Evolutionary conservation across 2,888 invertebrate genomes (phyloP).

Genomic region (Calliphora vomitoria): DNA sequence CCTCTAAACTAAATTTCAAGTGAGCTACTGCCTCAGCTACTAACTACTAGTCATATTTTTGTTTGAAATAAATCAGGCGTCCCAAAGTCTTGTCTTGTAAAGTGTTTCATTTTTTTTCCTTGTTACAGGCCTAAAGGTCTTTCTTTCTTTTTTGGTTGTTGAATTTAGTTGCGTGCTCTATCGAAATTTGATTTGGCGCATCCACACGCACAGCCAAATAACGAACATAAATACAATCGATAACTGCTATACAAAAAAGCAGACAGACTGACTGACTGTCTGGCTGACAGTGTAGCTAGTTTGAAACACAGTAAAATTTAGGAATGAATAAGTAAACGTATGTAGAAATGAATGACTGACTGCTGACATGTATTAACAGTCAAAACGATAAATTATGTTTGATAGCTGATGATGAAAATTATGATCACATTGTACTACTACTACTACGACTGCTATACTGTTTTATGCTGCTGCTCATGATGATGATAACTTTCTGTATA

Average conservation of each 20-base stretch:
- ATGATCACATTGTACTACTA: slow-evolving; percentile 45
- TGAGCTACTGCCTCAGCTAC: slow-evolving; percentile 32
- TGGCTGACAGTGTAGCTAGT: not conserved
- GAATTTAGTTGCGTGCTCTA: slow-evolving; percentile 69
- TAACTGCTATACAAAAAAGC: slow-evolving; percentile 2
- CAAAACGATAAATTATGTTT: slow-evolving; percentile 73
- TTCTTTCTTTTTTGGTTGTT: slow-evolving; percentile 21
- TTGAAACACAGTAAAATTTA: not conserved
- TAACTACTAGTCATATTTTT: slow-evolving; percentile 38
- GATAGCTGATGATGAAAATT: slow-evolving; percentile 73
- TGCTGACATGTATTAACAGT: slow-evolving; percentile 73
- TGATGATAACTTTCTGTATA: slow-evolving; percentile 40
- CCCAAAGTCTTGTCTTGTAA: slow-evolving; percentile 62
- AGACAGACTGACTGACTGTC: slow-evolving; percentile 33
- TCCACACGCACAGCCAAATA: slow-evolving; percentile 66
- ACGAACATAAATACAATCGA: slow-evolving; percentile 14
- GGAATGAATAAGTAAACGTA: not conserved
- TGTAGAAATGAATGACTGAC: slow-evolving; percentile 60
- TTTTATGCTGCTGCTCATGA: not conserved
- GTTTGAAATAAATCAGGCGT: slow-evolving; percentile 64
- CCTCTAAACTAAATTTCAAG: slow-evolving; percentile 7
- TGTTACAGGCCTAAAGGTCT: slow-evolving; percentile 32
- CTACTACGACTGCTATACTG: not conserved
- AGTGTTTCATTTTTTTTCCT: slow-evolving; percentile 21
- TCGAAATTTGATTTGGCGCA: slow-evolving; percentile 72